Base-by-base conservation (phyloP, 1,140 invertebrate species). In the Habropoda laboriosa region DNA sequence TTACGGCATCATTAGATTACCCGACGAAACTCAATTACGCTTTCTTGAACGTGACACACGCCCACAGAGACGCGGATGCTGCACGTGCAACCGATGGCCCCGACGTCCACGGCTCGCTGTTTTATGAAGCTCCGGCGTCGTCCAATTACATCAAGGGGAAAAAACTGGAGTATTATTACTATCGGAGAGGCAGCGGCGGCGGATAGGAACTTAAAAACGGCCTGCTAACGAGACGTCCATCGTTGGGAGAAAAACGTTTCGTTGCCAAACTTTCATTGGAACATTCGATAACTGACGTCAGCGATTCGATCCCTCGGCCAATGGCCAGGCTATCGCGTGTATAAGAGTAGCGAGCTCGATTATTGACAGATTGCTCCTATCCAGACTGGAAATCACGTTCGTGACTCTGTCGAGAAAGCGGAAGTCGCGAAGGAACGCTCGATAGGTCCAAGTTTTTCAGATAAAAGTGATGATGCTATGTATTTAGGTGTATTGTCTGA, bases 1-100 rank as follows among this genome's bases (percentile, higher is more conserved):
- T 78, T 55, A 80, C 57, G 30, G 40, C 45, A 35, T 73, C 70
- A 75, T 85, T 86, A 78, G 78, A 86, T 84, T 72, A 81, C 27
- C 13, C 40, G 30, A 32, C 13, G 47, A 80, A 72, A 81, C 40
- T 76, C 61, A 72, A 72, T 76, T 81, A 72, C 18, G 58, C n/a
- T 18, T 49, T 55, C 13, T 57, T 16, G 1, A 45, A 10, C 32
- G 47, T 16, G 51, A 51, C 49, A n/a, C 42, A 27, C 32, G 13
- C 3, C 49, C 27, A 30, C 49, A 24, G 32, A 35, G n/a, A 55
- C 60, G n/a, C 32, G 21, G n/a, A 12, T n/a, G 38, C 27, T 38
- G 49, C 16, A 55, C 63, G 8, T 42, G 35, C 47, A 60, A 49
- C 60, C 21, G 40, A 53, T 47, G 32, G n/a, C 47, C 27, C n/a